Evolutionary conservation across 2,888 invertebrate species (phyloP), one percentile per base, ranked within the genome.

Genomic region (Orthosia cruda): DNA sequence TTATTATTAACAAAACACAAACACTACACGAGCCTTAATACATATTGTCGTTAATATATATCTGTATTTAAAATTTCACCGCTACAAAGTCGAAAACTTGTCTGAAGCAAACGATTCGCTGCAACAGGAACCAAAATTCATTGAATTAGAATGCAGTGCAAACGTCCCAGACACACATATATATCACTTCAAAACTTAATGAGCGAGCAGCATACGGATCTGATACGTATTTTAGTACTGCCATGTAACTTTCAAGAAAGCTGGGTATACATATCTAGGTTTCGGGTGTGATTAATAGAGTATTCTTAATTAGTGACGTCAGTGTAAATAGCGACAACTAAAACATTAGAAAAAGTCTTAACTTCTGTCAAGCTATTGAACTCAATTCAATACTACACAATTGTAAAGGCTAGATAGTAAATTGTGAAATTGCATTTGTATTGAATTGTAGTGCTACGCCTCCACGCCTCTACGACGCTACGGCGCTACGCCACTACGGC

Each of bases 141-240:
- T 79, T 74, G 32, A 64, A 74, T 47, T 71, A 45, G 52, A 59
- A 71, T 64, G 16, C 26, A 65, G 40, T 49, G 49, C 15, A 58
- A 55, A 45, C 45, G 18, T 55, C 23, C 16, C 40, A 72, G 54
- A 58, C 40, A 54, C 40, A 49, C 64, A n/a, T 61, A 15, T 18
- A n/a, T 49, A 50, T 26, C 47, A 57, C 80, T 80, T 62, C 65
- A 62, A 55, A 55, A 52, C 15, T 50, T 73, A 80, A 80, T 66
- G 61, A 66, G 49, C 61, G 65, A 40, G 26, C 20, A 71, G 59
- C 52, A 59, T 55, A 62, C 20, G 18, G 5, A 26, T 69, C 26
- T 12, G 20, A 74, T 52, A 23, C 67, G 52, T 52, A 52, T 67
- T 32, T 58, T 65, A 16, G 12, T 23, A 52, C 11, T 7, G 20